phyloP scores from a whole-genome alignment of 2,888 invertebrate species.

The Lottia scabra region DNA sequence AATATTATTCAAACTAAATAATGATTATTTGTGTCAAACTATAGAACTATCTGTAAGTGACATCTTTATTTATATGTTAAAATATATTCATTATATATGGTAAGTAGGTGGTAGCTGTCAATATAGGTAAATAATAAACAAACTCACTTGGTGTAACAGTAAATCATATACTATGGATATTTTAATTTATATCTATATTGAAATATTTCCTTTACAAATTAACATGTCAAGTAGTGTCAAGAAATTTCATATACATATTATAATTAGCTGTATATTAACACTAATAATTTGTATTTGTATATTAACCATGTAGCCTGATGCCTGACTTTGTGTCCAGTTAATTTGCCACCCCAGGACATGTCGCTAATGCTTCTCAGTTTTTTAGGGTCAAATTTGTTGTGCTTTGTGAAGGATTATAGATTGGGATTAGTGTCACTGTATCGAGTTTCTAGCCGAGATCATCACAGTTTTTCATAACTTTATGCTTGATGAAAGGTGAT shows the following conservation, averaged over 20 bases:
- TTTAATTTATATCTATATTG: too few species aligned
- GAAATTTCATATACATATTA: neutral
- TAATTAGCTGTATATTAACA: neutral
- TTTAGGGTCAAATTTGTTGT: too few species aligned
- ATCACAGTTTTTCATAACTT: too few species aligned
- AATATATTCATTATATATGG: neutral
- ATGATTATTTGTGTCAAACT: too few species aligned
- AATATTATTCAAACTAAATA: too few species aligned
- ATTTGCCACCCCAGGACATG: neutral
- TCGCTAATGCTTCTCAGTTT: neutral
- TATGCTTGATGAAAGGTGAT: too few species aligned
- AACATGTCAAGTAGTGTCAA: too few species aligned
- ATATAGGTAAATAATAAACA: too few species aligned
- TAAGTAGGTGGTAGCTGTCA: neutral
- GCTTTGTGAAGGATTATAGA: too few species aligned
- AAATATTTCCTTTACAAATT: too few species aligned
- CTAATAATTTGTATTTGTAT: constrained; percentile 1
- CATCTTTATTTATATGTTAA: neutral
- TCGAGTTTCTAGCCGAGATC: neutral
- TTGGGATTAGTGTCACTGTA: constrained; percentile 1
- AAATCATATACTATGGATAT: too few species aligned
- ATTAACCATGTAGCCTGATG: neutral
- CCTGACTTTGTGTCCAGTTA: neutral
- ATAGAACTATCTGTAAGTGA: neutral
- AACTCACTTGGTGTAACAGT: too few species aligned